Base-by-base conservation (phyloP, 1,140 invertebrate genomes). In the Eueides isabella region DNA sequence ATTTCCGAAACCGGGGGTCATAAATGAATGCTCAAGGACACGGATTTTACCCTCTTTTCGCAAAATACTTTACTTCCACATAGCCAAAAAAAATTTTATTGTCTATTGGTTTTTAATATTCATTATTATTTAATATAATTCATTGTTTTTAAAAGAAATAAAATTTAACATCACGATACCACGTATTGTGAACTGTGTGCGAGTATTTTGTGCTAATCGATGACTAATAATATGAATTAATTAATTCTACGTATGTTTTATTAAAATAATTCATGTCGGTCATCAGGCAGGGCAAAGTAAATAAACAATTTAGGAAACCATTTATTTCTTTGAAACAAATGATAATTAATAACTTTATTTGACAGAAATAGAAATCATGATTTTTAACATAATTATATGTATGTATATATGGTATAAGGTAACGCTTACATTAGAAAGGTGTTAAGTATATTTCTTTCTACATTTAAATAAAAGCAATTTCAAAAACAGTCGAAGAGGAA, bases 1-100 rank as follows among this genome's bases (percentile, higher is more conserved):
- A 63, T 67, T 66, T 71, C 48, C 64, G 48, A 71, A 71, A 71
- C 55, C 31, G 11, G 62, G 62, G 75, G 62, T 70, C 71, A 69
- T 73, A 72, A 71, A 23, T 70, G 41, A 35, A 63, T 55, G 67
- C 61, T 69, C 75, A 76, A 72, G 74, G 69, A n/a, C 65, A 72
- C 12, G 16, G 26, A 55, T 55, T 55, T 55, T 12, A 55, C 6
- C 48, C 48, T 7, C 23, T 11, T 55, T 55, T 55, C 11, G 19
- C 9, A 55, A 12, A 12, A 26, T 55, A 11, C 9, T 2, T 6
- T 26, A 23, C 26, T 26, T 26, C 9, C 23, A 9, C 26, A 44
- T 44, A 55, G 1, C 19, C 19, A 55, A 38, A 38, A 9, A 38
- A 38, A 38, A 11, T n/a, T n/a, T n/a, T n/a, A n/a, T n/a, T n/a